Evolutionary conservation across 2,797 vertebrate genomes (phyloP), one percentile per base, ranked within the genome.

Genomic region (Phrynocephalus guinanensis): DNA sequence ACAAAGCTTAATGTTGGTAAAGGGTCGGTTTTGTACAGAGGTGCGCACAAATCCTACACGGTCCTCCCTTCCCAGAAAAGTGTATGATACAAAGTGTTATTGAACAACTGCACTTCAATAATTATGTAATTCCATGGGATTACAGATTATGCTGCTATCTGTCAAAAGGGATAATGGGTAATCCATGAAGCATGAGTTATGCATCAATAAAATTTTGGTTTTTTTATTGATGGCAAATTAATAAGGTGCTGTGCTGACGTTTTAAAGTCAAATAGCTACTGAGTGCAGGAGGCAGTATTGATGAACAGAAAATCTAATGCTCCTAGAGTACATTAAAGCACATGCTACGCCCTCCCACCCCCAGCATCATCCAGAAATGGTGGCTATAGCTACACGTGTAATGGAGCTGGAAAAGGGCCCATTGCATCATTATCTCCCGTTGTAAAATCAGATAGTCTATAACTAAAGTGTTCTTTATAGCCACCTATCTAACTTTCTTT

Each of bases 251-350:
- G 26, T 28, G 88, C 22, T 89, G 91, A 90, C 20, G 85, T 94
- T 94, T 90, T 80, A 84, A 89, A 93, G 90, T 86, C 28, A 91
- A 88, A 91, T 90, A 93, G 85, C 52, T 88, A 88, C 63, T 33
- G 85, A 85, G 33, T 68, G 85, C 87, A 86, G 86, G 83, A 87
- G 86, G 88, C 87, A 86, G 90, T 79, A 88, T 83, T 60, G 70
- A 88, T 90, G 79, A 88, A 71, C 75, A 89, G 78, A 91, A 80
- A 44, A 87, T 85, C 88, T 8, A 87, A n/a, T 66, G 85, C 63
- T 92, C 78, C 86, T 92, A 87, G 89, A 84, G 90, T 91, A 90
- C 0, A 68, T 83, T 60, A 75, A 85, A 81, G n/a, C 52, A 56
- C 44, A 28, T 90, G 79, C 92, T 52, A 5, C 86, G 73, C 20